These are phyloP conservation scores for Lanistes nyassanus DNA, from an alignment of 1,140 invertebrate genomes.

Conservation along the genomic window DNA sequence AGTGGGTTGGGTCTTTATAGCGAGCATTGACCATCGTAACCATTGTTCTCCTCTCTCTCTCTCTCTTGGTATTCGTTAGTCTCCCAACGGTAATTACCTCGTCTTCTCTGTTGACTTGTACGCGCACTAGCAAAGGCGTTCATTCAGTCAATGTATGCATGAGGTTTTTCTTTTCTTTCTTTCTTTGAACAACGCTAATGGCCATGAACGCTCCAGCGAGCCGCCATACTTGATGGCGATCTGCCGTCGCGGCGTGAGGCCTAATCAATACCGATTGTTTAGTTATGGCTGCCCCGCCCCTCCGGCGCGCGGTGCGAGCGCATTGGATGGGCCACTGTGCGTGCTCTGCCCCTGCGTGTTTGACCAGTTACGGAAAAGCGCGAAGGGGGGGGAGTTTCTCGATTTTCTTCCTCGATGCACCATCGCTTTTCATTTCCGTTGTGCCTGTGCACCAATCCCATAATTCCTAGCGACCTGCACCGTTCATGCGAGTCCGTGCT, in stretches of 20 bases:
- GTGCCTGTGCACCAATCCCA: too few species aligned
- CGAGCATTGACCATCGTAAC: background rate
- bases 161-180: constrained; percentile 15
- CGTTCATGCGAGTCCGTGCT: too few species aligned
- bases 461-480: too few species aligned
- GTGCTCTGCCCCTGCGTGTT: background rate
- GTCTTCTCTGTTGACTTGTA: background rate
- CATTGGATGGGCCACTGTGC: background rate
- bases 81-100: background rate
- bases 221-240: constrained; percentile 16
- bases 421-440: too few species aligned
- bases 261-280: constrained; percentile 16
- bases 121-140: too few species aligned
- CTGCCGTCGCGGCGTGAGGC: background rate
- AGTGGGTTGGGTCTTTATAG: constrained; percentile 18
- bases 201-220: background rate
- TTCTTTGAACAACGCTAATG: background rate
- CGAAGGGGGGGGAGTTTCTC: too few species aligned
- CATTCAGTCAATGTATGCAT: constrained; percentile 9
- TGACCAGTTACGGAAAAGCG: too few species aligned
- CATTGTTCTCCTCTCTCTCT: background rate
- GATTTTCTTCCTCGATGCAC: too few species aligned
- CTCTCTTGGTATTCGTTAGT: background rate
- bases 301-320: background rate
- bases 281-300: background rate